Evolutionary conservation across 2,888 invertebrate species (phyloP).

Genomic region (Rapana venosa): DNA sequence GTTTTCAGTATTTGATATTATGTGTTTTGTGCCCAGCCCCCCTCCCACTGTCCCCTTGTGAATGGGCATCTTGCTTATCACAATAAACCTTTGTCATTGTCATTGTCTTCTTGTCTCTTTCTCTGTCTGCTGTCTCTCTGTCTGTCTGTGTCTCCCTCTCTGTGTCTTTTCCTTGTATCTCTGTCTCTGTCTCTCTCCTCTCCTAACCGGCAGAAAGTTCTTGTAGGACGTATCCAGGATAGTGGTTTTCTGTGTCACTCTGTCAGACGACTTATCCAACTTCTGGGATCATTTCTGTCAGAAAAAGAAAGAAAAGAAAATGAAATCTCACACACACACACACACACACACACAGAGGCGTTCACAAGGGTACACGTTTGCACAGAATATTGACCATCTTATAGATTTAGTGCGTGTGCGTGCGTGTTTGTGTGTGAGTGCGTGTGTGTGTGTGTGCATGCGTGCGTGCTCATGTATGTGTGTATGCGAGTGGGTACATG

Average conservation of each 20-base stretch:
- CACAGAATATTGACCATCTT: neutral
- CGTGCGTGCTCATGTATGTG: neutral
- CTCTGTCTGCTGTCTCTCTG: neutral
- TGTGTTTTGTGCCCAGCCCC: no score
- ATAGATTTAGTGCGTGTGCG: neutral
- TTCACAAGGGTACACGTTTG: neutral
- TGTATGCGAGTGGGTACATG: conserved; percentile 11
- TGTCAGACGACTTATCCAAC: conserved; percentile 52
- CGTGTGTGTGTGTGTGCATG: neutral
- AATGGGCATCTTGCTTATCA: no score
- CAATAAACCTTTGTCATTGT: no score
- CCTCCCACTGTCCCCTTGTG: no score
- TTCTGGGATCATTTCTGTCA: conserved; percentile 55
- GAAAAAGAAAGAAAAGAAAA: neutral
- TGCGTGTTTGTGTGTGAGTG: neutral
- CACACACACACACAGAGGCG: neutral
- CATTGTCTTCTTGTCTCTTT: no score
- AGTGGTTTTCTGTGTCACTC: neutral
- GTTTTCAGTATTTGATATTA: no score
- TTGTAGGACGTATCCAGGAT: neutral
- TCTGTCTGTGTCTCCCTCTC: neutral
- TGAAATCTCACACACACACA: neutral
- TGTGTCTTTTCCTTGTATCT: neutral
- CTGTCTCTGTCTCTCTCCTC: neutral
- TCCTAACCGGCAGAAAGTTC: no score